Base-by-base conservation (phyloP, 2,113 vertebrate genomes). In the Rattus rattus region DNA sequence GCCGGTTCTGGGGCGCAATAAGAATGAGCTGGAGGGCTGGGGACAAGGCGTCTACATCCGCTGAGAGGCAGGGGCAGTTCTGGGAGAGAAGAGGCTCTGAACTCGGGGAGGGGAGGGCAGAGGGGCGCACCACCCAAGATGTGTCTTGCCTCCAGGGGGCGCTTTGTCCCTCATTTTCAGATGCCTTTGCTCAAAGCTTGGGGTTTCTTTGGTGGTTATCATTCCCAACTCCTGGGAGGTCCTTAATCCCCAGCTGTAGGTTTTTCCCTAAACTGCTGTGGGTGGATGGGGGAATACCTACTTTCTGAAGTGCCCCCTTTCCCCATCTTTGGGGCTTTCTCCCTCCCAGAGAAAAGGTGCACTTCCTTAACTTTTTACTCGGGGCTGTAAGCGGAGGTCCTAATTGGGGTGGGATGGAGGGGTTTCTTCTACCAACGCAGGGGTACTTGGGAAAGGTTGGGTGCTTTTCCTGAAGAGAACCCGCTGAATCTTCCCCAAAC, bases 1-100 rank as follows among this genome's bases (percentile, higher is more conserved):
- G 77, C 96, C 98, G 28, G 98, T 98, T 77, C 97, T 98, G 88
- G 98, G 99, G 56, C 96, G 96, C 80, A 98, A 98, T 96, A 99
- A 98, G 97, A 99, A 99, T 91, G 99, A 99, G 81, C 98, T 99
- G 95, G 99, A 99, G 94, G 99, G 99, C 97, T 99, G 99, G 99
- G 99, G 99, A 43, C 99, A 99, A 95, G 99, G 99, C 11, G 99
- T 99, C 95, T 99, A 99, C 98, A 99, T 99, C 98, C 99, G 99
- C 98, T 99, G 99, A 99, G 96, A 56, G 33, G 43, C 47, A 1
- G 67, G 70, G 95, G 47, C 43, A 26, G 33, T 56, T 0, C 26
- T 5, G 61, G 16, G 90, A 73, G 93, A 88, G 80, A 89, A 94
- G 89, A 39, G 47, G 94, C 96, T 61, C 92, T 59, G 80, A 61